phyloP scores from a whole-genome alignment of 2,888 invertebrate genomes.

The Cerastis rubricosa region DNA sequence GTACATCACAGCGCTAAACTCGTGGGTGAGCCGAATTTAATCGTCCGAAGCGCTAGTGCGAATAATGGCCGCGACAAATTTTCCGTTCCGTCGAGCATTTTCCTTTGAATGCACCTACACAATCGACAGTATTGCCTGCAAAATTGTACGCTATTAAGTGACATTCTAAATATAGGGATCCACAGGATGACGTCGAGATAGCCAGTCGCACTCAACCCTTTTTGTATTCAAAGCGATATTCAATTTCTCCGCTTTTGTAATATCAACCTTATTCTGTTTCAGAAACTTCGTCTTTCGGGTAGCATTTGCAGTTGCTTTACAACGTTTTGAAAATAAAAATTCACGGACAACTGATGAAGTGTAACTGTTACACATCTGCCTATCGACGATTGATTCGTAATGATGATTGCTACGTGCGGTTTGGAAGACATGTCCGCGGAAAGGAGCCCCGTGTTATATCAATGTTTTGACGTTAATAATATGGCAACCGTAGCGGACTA shows the following conservation, averaged over 20 bases:
- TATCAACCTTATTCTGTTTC: conserved; percentile 57
- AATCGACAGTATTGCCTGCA: conserved; percentile 87
- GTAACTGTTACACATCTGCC: conserved; percentile 88
- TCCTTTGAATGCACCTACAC: conserved; percentile 89
- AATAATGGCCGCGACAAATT: conserved; percentile 89
- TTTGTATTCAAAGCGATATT: conserved; percentile 72
- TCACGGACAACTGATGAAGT: conserved; percentile 79
- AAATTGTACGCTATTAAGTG: conserved; percentile 89
- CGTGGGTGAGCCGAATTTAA: conserved; percentile 85
- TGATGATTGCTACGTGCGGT: conserved; percentile 81
- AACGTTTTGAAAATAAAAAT: conserved; percentile 68
- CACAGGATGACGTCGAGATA: conserved; percentile 81
- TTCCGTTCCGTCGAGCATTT: conserved; percentile 89
- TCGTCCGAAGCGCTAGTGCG: conserved; percentile 87
- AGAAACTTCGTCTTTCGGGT: conserved; percentile 60
- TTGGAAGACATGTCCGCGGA: conserved; percentile 80
- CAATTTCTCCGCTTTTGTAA: conserved; percentile 52
- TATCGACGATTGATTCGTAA: conserved; percentile 73
- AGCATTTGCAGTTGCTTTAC: conserved; percentile 30
- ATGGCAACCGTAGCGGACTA: conserved; percentile 77
- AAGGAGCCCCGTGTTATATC: conserved; percentile 79
- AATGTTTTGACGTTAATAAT: conserved; percentile 84
- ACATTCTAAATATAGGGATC: conserved; percentile 89
- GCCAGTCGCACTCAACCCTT: conserved; percentile 81
- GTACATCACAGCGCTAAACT: conserved; percentile 73